A percentile compares a stretch with the other conserved stretches of the same genome.
Evolutionary conservation across 2,888 invertebrate species (phyloP).

Genomic region (Tillus elongatus): DNA sequence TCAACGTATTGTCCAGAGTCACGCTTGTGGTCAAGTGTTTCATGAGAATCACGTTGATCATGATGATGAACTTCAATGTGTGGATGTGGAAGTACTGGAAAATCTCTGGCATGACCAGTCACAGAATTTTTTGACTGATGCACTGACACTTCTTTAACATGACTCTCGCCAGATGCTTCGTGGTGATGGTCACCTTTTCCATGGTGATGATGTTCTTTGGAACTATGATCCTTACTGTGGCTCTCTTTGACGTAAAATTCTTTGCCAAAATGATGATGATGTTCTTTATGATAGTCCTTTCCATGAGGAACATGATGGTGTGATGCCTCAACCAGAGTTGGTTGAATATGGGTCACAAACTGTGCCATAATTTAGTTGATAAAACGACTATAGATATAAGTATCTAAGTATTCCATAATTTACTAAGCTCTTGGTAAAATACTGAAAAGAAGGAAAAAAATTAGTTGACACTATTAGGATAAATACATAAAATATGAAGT

Average conservation of each 20-base stretch:
- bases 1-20: constrained; percentile 36
- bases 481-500: no score
- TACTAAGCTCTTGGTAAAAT: no score
- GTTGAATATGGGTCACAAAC: constrained; percentile 52
- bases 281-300: constrained; percentile 42
- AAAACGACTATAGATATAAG: no score
- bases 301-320: constrained; percentile 49
- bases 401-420: no score
- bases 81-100: constrained; percentile 33
- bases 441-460: no score
- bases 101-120: constrained; percentile 29
- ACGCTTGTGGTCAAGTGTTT: constrained; percentile 21
- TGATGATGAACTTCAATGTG: constrained; percentile 24
- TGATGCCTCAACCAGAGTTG: constrained; percentile 49
- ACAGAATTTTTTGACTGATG: constrained; percentile 18
- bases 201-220: constrained; percentile 27
- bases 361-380: no score
- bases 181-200: constrained; percentile 18
- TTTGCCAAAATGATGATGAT: no score
- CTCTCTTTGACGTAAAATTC: constrained; percentile 27
- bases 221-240: constrained; percentile 14
- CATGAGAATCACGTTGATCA: constrained; percentile 19
- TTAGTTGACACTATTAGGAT: no score
- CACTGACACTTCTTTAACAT: constrained; percentile 25
- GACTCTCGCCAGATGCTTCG: constrained; percentile 19